These are phyloP conservation scores for Muraenolepis orangiensis DNA, from an alignment of 2,797 vertebrate genomes.

Conservation along the genomic window DNA sequence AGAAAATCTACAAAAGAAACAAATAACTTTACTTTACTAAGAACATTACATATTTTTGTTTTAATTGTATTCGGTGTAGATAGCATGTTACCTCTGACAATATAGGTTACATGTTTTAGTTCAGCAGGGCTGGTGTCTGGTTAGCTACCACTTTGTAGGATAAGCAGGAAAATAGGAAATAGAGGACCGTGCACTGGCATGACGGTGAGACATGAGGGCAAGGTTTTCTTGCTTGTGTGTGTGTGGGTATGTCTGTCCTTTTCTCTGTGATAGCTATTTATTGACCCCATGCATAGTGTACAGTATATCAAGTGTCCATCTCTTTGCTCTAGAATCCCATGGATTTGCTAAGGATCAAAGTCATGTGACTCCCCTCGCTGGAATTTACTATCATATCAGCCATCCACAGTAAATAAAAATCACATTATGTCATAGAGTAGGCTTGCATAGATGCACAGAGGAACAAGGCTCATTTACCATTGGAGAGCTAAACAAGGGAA, in stretches of 20 bases:
- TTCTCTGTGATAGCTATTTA: slow-evolving; percentile 28
- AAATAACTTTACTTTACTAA: slow-evolving; percentile 83
- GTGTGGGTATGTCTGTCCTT: background rate
- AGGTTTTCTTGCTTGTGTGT: background rate
- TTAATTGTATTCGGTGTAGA: background rate
- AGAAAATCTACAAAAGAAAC: slow-evolving; percentile 89
- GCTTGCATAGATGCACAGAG: background rate
- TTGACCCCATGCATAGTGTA: slow-evolving; percentile 8
- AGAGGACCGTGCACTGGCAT: background rate
- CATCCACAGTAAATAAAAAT: background rate
- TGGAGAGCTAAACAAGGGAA: background rate
- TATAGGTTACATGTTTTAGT: background rate
- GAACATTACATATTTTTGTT: background rate
- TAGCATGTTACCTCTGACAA: background rate
- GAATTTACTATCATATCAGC: background rate
- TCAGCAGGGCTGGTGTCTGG: background rate
- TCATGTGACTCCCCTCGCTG: background rate
- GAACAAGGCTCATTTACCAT: background rate
- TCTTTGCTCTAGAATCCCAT: slow-evolving; percentile 7
- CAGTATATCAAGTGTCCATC: background rate
- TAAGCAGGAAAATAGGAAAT: background rate
- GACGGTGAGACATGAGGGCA: background rate
- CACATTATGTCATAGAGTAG: background rate
- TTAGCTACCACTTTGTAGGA: slow-evolving; percentile 1
- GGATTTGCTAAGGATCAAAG: background rate